These are phyloP conservation scores for Panurus biarmicus DNA, from an alignment of 2,113 vertebrate species.

Conservation along the genomic window DNA sequence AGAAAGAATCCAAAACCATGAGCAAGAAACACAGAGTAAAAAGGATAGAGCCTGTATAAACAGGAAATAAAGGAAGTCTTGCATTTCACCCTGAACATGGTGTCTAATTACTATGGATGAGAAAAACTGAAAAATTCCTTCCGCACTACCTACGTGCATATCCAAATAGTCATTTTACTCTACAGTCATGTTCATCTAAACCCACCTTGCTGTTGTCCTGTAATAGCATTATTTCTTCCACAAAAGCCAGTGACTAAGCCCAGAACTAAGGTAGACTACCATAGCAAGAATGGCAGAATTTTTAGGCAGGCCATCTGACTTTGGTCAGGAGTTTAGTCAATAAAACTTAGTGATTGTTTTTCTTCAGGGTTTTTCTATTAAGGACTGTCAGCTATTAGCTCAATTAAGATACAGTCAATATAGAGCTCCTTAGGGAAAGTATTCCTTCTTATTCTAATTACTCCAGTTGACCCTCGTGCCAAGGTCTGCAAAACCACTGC, in stretches of 20 bases:
- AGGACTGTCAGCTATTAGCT: background rate
- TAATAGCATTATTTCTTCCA: background rate
- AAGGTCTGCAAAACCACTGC: background rate
- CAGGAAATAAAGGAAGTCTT: slow-evolving; percentile 42
- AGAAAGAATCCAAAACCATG: background rate
- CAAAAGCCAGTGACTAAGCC: background rate
- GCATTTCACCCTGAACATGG: background rate
- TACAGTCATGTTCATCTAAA: background rate
- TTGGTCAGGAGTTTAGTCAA: background rate
- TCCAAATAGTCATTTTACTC: background rate
- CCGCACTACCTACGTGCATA: background rate
- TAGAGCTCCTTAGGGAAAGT: background rate
- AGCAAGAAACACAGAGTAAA: background rate
- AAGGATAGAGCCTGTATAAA: background rate
- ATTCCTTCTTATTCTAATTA: background rate
- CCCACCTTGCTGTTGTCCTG: background rate
- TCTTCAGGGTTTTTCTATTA: background rate
- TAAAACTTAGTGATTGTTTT: background rate
- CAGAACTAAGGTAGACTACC: background rate
- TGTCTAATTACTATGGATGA: background rate
- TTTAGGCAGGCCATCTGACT: background rate
- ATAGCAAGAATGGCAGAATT: background rate
- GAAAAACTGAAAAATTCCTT: slow-evolving; percentile 5
- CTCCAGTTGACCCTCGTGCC: background rate
- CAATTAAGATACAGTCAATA: background rate